phyloP scores from a whole-genome alignment of 2,888 invertebrate genomes.

The Trichopria drosophilae region DNA sequence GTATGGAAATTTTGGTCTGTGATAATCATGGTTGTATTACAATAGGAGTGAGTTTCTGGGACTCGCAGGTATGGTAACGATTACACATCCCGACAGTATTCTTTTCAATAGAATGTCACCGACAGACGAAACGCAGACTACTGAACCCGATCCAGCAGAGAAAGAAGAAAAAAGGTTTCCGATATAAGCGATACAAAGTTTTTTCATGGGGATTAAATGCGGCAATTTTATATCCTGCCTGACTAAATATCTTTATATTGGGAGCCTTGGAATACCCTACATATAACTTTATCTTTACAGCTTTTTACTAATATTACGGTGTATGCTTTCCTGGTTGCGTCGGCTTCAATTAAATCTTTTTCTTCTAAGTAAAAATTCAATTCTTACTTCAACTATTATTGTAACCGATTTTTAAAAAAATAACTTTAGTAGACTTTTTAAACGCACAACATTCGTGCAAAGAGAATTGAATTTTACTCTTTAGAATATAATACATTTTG shows the following conservation, averaged over 20 bases:
- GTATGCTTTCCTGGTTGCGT: constrained; percentile 28
- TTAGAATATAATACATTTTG: constrained; percentile 9
- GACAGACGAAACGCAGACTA: constrained; percentile 45
- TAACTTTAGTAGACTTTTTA: no score
- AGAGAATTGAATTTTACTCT: constrained; percentile 10
- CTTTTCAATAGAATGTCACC: constrained; percentile 50
- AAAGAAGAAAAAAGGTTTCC: constrained; percentile 54
- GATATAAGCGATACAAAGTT: no score
- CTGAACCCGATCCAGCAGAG: constrained; percentile 51
- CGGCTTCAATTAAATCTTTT: no score
- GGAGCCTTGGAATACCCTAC: no score
- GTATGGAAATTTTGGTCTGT: constrained; percentile 21
- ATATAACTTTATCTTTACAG: constrained; percentile 33
- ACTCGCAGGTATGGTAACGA: constrained; percentile 72
- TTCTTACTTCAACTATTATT: no score
- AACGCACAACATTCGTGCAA: no score
- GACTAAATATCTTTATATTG: no score
- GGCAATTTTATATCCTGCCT: no score
- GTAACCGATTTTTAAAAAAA: no score
- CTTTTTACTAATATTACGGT: constrained; percentile 29
- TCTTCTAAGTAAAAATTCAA: no score
- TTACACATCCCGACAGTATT: constrained; percentile 67
- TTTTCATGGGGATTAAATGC: no score
- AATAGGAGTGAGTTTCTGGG: constrained; percentile 72
- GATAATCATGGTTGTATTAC: constrained; percentile 42